Evolutionary conservation across 2,113 vertebrate genomes (phyloP).

Genomic region (Barnardius zonarius): DNA sequence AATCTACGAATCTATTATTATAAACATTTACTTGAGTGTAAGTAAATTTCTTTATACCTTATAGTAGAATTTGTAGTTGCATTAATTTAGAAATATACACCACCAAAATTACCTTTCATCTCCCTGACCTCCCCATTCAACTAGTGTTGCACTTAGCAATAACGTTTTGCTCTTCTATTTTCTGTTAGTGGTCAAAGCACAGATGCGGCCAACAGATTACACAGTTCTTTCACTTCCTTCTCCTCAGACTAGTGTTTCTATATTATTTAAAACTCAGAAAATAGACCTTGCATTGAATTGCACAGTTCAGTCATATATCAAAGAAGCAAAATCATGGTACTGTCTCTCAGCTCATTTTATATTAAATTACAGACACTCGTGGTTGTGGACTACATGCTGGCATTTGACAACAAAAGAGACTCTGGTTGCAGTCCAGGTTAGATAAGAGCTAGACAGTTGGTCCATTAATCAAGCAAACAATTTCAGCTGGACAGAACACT

Average conservation of each 20-base stretch:
- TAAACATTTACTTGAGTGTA: neutral
- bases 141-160: neutral
- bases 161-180: neutral
- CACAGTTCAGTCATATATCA: neutral
- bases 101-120: neutral
- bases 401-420: neutral
- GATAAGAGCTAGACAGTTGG: constrained; percentile 30
- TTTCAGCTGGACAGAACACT: neutral
- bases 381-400: neutral
- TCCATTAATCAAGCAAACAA: constrained; percentile 48
- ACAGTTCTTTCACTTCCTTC: neutral
- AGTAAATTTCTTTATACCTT: neutral
- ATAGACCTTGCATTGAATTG: neutral
- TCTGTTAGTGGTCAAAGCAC: neutral
- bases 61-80: neutral
- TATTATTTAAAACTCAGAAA: constrained; percentile 28
- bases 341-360: neutral
- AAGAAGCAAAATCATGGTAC: neutral
- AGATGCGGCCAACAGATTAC: neutral
- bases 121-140: neutral
- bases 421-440: constrained; percentile 18
- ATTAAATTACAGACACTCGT: neutral
- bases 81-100: neutral
- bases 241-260: neutral
- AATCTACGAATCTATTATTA: neutral